Conservation (phyloP, 2,113 vertebrate species). For the Sarotherodon lohbergeri region DNA sequence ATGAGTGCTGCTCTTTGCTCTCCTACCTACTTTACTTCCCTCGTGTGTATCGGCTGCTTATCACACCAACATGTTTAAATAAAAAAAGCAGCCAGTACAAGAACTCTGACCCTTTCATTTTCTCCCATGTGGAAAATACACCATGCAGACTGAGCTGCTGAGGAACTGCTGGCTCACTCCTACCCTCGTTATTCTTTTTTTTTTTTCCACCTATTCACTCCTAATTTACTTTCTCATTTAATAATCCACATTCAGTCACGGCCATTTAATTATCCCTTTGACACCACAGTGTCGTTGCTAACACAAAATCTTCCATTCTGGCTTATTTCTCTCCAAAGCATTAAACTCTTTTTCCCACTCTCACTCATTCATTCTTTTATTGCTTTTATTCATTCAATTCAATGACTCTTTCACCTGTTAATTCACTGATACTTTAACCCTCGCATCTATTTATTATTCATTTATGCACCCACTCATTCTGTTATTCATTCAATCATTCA, state of each 20-base stretch:
- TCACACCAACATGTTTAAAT: constrained; percentile 28
- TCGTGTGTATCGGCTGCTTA: constrained; percentile 31
- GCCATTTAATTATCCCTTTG: neutral
- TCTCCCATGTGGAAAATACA: neutral
- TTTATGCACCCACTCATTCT: constrained; percentile 24
- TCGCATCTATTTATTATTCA: constrained; percentile 20
- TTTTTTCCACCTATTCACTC: neutral
- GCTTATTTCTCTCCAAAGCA: neutral
- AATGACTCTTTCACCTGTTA: neutral
- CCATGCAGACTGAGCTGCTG: neutral
- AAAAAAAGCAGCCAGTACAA: neutral
- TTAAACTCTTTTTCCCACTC: neutral
- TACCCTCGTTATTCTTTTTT: neutral
- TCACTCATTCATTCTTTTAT: neutral
- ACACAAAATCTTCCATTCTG: neutral
- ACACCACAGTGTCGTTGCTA: neutral
- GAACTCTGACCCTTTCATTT: constrained; percentile 1
- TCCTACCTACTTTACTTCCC: constrained; percentile 15
- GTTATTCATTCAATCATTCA: constrained; percentile 9
- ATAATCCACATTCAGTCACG: neutral
- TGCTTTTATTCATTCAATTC: neutral
- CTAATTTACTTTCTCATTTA: neutral
- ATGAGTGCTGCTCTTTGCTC: constrained; percentile 42
- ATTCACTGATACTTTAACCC: constrained; percentile 14
- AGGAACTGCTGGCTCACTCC: neutral